Evolutionary conservation across 30 jellyfish, hydroid and myxozoan species (phyloP).

Genomic region (Turritopsis dohrnii): DNA sequence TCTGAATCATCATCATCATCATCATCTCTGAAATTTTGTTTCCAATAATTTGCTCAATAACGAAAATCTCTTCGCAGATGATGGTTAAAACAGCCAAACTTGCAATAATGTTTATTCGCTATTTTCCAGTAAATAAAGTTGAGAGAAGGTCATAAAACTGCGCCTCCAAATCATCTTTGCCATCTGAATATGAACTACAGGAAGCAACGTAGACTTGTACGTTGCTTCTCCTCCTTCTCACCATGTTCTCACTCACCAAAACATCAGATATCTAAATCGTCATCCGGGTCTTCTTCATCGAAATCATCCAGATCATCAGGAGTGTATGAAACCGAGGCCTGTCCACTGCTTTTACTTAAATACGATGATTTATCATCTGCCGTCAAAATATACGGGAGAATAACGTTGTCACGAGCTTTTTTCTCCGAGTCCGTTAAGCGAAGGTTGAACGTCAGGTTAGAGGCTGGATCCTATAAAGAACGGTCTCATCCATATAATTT

Average conservation of each 20-base stretch:
- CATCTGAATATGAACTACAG: too few relatives aligned
- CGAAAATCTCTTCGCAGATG: too few relatives aligned
- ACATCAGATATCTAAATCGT: constrained; percentile 62
- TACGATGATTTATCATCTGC: constrained; percentile 52
- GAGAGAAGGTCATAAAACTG: too few relatives aligned
- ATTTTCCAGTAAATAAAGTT: too few relatives aligned
- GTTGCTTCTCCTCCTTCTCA: neutral
- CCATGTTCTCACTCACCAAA: neutral
- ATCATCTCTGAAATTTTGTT: too few relatives aligned
- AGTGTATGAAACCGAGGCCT: constrained; percentile 56
- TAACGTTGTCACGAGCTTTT: constrained; percentile 62
- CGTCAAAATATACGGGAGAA: constrained; percentile 58
- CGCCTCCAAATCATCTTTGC: too few relatives aligned
- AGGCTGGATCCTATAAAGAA: constrained; percentile 55
- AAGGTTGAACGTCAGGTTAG: constrained; percentile 64
- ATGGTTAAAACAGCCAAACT: too few relatives aligned
- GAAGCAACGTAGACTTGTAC: neutral
- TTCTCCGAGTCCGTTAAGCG: constrained; percentile 68
- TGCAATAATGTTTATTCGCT: too few relatives aligned
- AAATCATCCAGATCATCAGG: constrained; percentile 94
- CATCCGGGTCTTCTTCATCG: constrained; percentile 98
- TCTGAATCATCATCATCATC: too few relatives aligned
- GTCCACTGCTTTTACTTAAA: constrained; percentile 34
- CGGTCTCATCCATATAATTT: neutral
- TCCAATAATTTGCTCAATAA: too few relatives aligned